Percentiles rank a stretch among this genome's conserved stretches.
These are phyloP conservation scores for Calvadosia cruxmelitensis DNA, from an alignment of 30 jellyfish, hydroid and myxozoan species.

Conservation along the genomic window DNA sequence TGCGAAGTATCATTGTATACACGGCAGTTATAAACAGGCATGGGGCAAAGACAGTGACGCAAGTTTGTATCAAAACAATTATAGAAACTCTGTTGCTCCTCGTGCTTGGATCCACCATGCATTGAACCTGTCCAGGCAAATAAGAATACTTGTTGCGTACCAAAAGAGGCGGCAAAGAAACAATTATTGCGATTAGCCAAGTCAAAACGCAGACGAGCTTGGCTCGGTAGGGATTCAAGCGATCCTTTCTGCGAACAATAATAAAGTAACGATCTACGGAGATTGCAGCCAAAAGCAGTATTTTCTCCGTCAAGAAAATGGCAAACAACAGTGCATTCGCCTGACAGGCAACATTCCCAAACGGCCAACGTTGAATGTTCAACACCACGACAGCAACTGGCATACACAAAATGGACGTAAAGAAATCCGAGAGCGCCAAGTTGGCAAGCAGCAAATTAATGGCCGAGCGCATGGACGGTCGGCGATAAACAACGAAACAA, in stretches of 20 bases:
- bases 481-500: constrained; percentile 67
- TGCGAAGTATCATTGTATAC: constrained; percentile 62
- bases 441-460: constrained; percentile 79
- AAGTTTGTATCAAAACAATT: neutral
- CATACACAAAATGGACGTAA: constrained; percentile 32
- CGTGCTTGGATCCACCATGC: constrained; percentile 19
- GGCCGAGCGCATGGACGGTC: constrained; percentile 93
- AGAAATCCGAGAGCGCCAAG: constrained; percentile 70
- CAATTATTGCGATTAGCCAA: constrained; percentile 46
- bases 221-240: constrained; percentile 68
- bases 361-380: constrained; percentile 23
- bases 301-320: constrained; percentile 55
- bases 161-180: constrained; percentile 57
- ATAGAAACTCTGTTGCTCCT: neutral
- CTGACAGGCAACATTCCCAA: constrained; percentile 33
- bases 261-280: constrained; percentile 78
- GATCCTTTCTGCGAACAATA: constrained; percentile 73
- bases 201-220: constrained; percentile 24
- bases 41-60: constrained; percentile 37
- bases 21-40: constrained; percentile 21
- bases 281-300: constrained; percentile 48
- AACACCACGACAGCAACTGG: constrained; percentile 46
- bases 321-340: constrained; percentile 46
- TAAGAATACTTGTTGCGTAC: constrained; percentile 45
- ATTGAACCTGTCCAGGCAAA: constrained; percentile 40